Conservation (phyloP, 2,888 invertebrate species). For the Heliconius ethilla region DNA sequence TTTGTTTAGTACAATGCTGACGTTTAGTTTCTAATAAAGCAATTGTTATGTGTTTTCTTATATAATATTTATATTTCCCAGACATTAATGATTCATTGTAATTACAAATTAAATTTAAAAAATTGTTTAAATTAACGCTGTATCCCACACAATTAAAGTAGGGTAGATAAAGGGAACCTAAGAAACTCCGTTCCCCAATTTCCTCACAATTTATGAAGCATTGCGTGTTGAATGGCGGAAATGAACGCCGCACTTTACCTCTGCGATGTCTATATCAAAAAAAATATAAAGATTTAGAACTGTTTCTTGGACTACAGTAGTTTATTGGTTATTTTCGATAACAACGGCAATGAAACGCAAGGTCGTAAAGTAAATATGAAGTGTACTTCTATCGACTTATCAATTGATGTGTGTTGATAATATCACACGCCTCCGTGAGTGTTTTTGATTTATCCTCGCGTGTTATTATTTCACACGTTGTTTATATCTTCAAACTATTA, state of each 20-base stretch:
- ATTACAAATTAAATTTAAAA: too few species aligned
- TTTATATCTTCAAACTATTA: not conserved
- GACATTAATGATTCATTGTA: too few species aligned
- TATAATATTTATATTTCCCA: too few species aligned
- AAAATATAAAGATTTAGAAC: not conserved
- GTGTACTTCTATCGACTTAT: not conserved
- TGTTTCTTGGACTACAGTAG: not conserved
- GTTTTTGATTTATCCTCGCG: conserved; percentile 1
- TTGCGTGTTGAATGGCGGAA: not conserved
- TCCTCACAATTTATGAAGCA: too few species aligned
- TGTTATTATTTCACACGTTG: not conserved
- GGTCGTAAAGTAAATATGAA: not conserved
- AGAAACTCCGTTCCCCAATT: too few species aligned
- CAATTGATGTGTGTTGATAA: conserved; percentile 3
- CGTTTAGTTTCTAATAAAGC: not conserved
- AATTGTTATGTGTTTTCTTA: too few species aligned
- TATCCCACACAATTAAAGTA: too few species aligned
- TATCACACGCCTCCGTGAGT: conserved; percentile 7
- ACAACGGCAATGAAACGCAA: conserved; percentile 2
- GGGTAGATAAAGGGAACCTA: not conserved
- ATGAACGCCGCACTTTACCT: not conserved
- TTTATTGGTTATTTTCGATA: not conserved
- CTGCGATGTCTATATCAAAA: not conserved
- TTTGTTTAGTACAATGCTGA: not conserved
- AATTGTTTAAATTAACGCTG: too few species aligned